Evolutionary conservation across 1,140 invertebrate species (phyloP), one percentile per base, ranked within the genome.

Genomic region (Colletes gigas): DNA sequence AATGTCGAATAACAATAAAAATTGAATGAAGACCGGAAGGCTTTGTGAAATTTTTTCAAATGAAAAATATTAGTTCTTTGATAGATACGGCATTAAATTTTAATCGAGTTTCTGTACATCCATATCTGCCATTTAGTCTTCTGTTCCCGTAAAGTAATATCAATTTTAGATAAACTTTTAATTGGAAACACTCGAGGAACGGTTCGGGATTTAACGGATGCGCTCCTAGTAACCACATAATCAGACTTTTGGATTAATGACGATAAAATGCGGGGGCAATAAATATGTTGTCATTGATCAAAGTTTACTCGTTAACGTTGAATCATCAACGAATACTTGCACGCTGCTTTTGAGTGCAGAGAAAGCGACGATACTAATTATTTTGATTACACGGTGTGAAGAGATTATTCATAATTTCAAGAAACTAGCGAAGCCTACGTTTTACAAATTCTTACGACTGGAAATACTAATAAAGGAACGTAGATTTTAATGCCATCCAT

Each of bases 361-460:
- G 14, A 7, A 19, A 60, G 3, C 70, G 57, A 50, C 7, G 10
- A 4, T 41, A 55, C 52, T 30, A 21, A 19, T 44, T 5, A 47
- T 44, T 55, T 73, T 1, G 41, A 78, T 41, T 47, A 65, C n/a
- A 17, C 39, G 47, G 19, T 73, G 73, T 4, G 4, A 15, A 30
- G 6, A 44, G 15, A 76, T n/a, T 60, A 15, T 72, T 73, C 41
- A 15, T 21, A 14, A 21, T 72, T 79, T 73, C 30, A 30, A 30
- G 30, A 30, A 30, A 30, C 30, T 30, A 30, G 30, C 30, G 30
- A 30, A 30, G 30, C 30, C 30, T 30, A 30, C 30, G 30, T 30
- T 0, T 30, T 30, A 30, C 30, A 30, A 30, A 30, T 30, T 30
- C 2, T 30, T 30, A 30, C 2, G 0, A 30, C 30, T 30, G 30